Conservation (phyloP, 1,140 invertebrate species). For the Drosophila sp. region DNA sequence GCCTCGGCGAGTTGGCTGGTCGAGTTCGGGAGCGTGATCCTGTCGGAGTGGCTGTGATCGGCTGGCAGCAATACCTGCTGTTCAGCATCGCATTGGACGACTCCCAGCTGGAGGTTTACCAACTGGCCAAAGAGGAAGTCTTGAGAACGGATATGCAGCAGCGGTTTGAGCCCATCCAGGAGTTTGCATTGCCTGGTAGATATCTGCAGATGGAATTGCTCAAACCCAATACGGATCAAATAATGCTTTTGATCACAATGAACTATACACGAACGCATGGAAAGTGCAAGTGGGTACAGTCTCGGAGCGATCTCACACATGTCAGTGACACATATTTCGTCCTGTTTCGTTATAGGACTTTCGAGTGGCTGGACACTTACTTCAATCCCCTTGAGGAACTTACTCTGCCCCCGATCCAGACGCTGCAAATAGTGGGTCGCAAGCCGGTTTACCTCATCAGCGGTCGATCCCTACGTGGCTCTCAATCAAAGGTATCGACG, state of each 20-base stretch:
- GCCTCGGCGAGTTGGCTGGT: slow-evolving; percentile 53
- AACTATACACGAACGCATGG: slow-evolving; percentile 54
- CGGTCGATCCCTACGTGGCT: slow-evolving; percentile 49
- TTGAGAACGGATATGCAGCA: slow-evolving; percentile 27
- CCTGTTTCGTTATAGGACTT: slow-evolving; percentile 48
- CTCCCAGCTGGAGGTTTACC: slow-evolving; percentile 62
- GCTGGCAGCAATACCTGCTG: slow-evolving; percentile 64
- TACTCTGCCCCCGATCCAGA: slow-evolving; percentile 52
- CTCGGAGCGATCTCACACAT: not conserved
- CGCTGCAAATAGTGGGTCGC: slow-evolving; percentile 57
- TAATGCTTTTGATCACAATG: slow-evolving; percentile 57
- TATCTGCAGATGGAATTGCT: slow-evolving; percentile 61
- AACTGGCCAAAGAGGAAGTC: slow-evolving; percentile 47
- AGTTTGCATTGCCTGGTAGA: slow-evolving; percentile 53
- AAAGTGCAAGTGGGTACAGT: slow-evolving; percentile 47
- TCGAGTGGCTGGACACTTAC: slow-evolving; percentile 71
- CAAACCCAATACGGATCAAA: slow-evolving; percentile 49
- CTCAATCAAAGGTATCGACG: slow-evolving; percentile 52
- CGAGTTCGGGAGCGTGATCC: slow-evolving; percentile 27
- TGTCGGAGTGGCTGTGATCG: slow-evolving; percentile 48
- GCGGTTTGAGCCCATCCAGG: slow-evolving; percentile 62
- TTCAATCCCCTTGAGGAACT: slow-evolving; percentile 74
- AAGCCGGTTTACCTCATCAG: slow-evolving; percentile 57
- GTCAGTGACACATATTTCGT: not conserved
- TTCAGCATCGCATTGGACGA: slow-evolving; percentile 61